A percentile compares a stretch with the other conserved stretches of the same genome.
phyloP scores from a whole-genome alignment of 2,113 vertebrate genomes.

The Tapirus terrestris region DNA sequence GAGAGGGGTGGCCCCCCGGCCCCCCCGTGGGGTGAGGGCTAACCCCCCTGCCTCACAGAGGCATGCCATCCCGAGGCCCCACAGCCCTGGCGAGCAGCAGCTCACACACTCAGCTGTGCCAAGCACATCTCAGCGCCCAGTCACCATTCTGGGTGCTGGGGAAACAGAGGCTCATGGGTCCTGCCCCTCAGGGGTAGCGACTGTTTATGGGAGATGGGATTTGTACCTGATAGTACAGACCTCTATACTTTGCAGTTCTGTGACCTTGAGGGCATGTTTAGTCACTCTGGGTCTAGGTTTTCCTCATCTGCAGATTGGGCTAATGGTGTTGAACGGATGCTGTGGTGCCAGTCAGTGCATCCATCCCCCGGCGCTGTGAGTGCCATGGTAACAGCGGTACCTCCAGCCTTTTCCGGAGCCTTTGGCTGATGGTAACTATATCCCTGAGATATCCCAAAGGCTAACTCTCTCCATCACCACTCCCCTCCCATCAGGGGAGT shows the following conservation, averaged over 20 bases:
- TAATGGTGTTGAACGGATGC: rapidly evolving
- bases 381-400: rapidly evolving
- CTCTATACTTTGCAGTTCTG: not conserved
- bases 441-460: not conserved
- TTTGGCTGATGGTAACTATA: not conserved
- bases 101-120: not conserved
- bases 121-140: no score
- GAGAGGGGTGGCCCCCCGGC: constrained; percentile 41
- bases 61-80: not conserved
- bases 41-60: not conserved
- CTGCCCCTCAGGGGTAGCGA: not conserved
- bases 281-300: not conserved
- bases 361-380: not conserved
- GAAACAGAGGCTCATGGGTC: not conserved
- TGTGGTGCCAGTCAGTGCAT: not conserved
- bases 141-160: not conserved
- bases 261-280: not conserved
- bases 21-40: constrained; percentile 39
- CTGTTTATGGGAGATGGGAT: not conserved
- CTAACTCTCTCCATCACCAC: not conserved
- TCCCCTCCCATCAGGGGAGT: not conserved
- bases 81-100: not conserved
- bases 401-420: not conserved
- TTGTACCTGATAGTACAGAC: rapidly evolving
- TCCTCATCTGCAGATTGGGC: not conserved